These are phyloP conservation scores for Cygnus atratus DNA, from an alignment of 2,113 vertebrate genomes.

Conservation along the genomic window DNA sequence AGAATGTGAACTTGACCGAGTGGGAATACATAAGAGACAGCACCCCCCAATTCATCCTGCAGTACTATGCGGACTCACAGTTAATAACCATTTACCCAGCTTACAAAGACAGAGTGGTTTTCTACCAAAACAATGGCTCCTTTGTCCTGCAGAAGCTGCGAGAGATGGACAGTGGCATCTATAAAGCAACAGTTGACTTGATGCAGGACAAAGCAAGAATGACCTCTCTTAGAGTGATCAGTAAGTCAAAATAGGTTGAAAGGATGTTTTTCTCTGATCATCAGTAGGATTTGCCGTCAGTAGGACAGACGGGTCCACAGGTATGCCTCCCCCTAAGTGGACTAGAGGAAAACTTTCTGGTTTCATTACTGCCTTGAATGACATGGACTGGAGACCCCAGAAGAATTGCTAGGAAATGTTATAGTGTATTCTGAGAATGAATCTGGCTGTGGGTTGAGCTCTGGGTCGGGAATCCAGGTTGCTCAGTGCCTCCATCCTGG, in stretches of 20 bases:
- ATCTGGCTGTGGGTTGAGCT: background rate
- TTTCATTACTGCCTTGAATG: background rate
- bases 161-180: background rate
- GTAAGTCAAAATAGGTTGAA: background rate
- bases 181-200: background rate
- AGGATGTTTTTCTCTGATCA: background rate
- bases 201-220: background rate
- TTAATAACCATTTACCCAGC: accelerated
- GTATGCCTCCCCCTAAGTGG: background rate
- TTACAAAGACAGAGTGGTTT: background rate
- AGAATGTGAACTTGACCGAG: background rate
- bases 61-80: accelerated
- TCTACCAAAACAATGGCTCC: background rate
- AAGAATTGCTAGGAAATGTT: background rate
- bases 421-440: background rate
- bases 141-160: background rate
- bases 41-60: background rate
- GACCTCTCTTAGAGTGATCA: background rate
- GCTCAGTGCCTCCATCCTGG: background rate
- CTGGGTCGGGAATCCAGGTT: background rate
- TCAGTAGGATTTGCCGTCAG: background rate
- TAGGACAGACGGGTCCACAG: too few species aligned
- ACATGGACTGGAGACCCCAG: too few species aligned
- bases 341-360: background rate
- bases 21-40: background rate